Evolutionary conservation across 2,797 vertebrate genomes (phyloP).

Genomic region (Coccyzus lansbergi): DNA sequence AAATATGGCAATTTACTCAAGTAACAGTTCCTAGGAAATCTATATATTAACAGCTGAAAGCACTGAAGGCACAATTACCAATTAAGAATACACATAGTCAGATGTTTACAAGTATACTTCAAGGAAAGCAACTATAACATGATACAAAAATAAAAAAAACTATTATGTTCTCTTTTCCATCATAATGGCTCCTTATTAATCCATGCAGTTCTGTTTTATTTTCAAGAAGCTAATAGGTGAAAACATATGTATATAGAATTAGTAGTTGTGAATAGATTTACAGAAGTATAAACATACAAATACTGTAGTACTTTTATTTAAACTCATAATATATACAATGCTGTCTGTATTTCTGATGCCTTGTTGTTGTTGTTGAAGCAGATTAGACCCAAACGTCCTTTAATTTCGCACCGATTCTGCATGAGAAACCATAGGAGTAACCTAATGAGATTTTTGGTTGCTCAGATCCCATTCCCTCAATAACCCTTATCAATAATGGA

Average conservation of each 20-base stretch:
- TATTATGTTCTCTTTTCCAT: neutral
- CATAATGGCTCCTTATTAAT: neutral
- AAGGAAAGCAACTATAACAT: neutral
- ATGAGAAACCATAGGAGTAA: neutral
- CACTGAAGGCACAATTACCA: neutral
- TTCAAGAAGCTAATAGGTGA: neutral
- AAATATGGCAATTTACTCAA: neutral
- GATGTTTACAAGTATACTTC: neutral
- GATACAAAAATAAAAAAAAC: neutral
- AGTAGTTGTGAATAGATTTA: neutral
- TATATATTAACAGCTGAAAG: neutral
- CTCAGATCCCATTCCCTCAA: neutral
- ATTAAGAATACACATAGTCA: neutral
- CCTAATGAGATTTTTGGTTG: neutral
- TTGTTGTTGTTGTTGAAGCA: neutral
- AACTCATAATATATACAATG: neutral
- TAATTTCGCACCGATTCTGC: neutral
- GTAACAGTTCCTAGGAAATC: neutral
- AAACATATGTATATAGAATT: neutral
- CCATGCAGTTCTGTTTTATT: neutral
- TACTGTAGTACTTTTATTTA: neutral
- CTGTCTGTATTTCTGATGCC: neutral
- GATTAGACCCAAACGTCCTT: neutral
- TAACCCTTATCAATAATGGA: neutral
- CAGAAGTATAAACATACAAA: neutral